A percentile compares a stretch with the other conserved stretches of the same genome.
Evolutionary conservation across 2,797 vertebrate genomes (phyloP).

Genomic region (Oreonectes daqikongensis): DNA sequence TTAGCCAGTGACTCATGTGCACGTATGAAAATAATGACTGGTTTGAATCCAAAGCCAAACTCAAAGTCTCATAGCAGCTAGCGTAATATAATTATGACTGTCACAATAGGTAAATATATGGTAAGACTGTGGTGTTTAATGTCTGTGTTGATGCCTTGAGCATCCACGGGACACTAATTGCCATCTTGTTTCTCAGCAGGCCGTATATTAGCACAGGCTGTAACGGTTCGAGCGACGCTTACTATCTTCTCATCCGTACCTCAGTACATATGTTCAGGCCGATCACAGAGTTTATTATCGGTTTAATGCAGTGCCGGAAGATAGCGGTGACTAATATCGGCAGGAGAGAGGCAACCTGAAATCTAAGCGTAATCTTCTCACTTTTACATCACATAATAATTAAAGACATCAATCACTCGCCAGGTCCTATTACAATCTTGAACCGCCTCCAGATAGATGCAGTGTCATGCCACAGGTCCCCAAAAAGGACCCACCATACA

Average conservation of each 20-base stretch:
- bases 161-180: slow-evolving; percentile 40
- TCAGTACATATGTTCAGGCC: slow-evolving; percentile 35
- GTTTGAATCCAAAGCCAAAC: slow-evolving; percentile 28
- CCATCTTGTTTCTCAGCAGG: slow-evolving; percentile 54
- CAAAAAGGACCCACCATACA: no score
- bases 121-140: slow-evolving; percentile 17
- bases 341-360: slow-evolving; percentile 29
- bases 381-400: slow-evolving; percentile 56
- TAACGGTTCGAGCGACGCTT: slow-evolving; percentile 8
- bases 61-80: slow-evolving; percentile 20
- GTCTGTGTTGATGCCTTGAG: slow-evolving; percentile 38
- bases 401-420: slow-evolving; percentile 58
- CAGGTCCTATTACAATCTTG: slow-evolving; percentile 34
- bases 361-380: slow-evolving; percentile 52
- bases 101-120: slow-evolving; percentile 42
- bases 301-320: slow-evolving; percentile 39
- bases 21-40: slow-evolving; percentile 10
- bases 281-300: slow-evolving; percentile 42
- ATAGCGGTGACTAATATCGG: slow-evolving; percentile 33
- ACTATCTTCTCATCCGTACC: slow-evolving; percentile 26
- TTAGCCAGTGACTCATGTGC: slow-evolving; percentile 2
- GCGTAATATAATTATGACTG: slow-evolving; percentile 36
- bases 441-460: slow-evolving; percentile 32
- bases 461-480: neutral
- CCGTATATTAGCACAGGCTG: slow-evolving; percentile 5